phyloP scores from a whole-genome alignment of 2,113 vertebrate species.

The Urocolius indicus region DNA sequence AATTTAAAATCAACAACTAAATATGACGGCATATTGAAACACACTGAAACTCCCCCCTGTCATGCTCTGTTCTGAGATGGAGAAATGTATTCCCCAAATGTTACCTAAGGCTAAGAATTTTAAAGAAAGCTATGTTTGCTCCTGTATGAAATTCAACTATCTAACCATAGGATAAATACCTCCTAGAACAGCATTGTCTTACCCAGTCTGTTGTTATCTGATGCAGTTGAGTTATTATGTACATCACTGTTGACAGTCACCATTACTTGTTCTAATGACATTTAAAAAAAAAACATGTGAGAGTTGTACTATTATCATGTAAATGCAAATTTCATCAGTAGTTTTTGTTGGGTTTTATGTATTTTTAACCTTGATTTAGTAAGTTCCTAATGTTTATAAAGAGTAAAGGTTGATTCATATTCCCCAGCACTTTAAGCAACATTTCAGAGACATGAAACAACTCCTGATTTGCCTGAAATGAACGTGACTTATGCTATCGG shows the following conservation, averaged over 20 bases:
- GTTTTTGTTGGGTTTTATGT: neutral
- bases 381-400: neutral
- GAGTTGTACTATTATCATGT: neutral
- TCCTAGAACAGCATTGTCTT: slow-evolving; percentile 59
- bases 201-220: slow-evolving; percentile 69
- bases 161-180: neutral
- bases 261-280: slow-evolving; percentile 63
- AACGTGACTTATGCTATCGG: neutral
- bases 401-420: neutral
- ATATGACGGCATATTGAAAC: neutral
- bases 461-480: neutral
- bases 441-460: neutral
- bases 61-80: neutral
- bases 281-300: slow-evolving; percentile 43
- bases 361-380: neutral
- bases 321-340: slow-evolving; percentile 2
- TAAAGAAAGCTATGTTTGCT: neutral
- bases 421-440: neutral
- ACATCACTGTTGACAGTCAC: slow-evolving; percentile 60
- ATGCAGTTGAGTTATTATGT: slow-evolving; percentile 62
- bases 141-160: neutral
- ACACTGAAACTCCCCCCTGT: neutral
- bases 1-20: neutral
- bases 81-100: neutral
- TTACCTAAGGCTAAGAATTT: neutral